phyloP scores from a whole-genome alignment of 2,888 invertebrate species.

The Morpho achilles region DNA sequence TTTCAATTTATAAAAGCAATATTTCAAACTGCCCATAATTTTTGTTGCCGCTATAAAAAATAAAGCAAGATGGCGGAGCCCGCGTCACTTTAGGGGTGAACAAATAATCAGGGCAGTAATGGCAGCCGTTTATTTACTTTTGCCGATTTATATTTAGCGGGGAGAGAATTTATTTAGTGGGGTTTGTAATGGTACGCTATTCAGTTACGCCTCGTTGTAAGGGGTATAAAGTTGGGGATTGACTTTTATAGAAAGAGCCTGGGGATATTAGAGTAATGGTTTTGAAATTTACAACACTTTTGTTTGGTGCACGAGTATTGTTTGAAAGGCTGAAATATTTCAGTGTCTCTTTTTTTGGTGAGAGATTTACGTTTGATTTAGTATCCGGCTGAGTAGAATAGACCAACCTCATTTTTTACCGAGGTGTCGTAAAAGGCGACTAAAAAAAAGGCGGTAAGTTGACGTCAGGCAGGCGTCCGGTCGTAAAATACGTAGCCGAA shows the following conservation, averaged over 20 bases:
- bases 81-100: slow-evolving; percentile 49
- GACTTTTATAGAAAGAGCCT: slow-evolving; percentile 25
- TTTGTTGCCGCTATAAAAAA: slow-evolving; percentile 38
- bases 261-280: slow-evolving; percentile 19
- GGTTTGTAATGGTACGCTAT: slow-evolving; percentile 59
- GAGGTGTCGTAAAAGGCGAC: too few species aligned
- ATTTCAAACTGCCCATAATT: slow-evolving; percentile 36
- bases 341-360: too few species aligned
- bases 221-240: slow-evolving; percentile 44
- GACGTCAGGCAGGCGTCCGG: too few species aligned
- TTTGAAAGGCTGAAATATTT: too few species aligned
- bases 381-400: too few species aligned
- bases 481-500: too few species aligned
- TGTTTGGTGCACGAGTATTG: background rate
- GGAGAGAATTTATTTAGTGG: slow-evolving; percentile 54
- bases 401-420: too few species aligned
- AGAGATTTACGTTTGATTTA: too few species aligned
- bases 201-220: slow-evolving; percentile 70
- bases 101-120: slow-evolving; percentile 75
- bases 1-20: slow-evolving; percentile 21
- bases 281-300: slow-evolving; percentile 16
- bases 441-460: too few species aligned
- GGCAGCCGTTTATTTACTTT: slow-evolving; percentile 75
- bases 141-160: slow-evolving; percentile 65
- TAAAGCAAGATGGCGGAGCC: slow-evolving; percentile 61